Base-by-base conservation (phyloP, 2,888 invertebrate genomes). In the Brachyptera putata region DNA sequence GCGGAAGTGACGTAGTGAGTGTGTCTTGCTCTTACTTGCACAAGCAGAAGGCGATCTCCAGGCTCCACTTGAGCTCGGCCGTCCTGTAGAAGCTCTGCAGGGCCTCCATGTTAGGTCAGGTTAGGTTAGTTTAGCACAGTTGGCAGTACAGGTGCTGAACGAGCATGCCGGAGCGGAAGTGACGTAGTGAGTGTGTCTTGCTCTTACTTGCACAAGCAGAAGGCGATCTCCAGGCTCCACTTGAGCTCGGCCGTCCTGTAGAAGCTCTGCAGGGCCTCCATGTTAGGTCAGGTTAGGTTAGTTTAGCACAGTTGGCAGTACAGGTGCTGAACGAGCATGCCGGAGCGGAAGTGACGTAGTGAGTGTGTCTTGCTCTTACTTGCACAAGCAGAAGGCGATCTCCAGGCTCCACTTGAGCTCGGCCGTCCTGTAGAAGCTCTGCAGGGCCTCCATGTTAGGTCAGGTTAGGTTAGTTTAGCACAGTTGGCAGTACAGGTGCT, bases 1-100 rank as follows among this genome's bases (percentile, higher is more conserved):
- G n/a, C n/a, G n/a, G n/a, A n/a, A n/a, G n/a, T n/a, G n/a, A n/a
- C n/a, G n/a, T n/a, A n/a, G n/a, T n/a, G n/a, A n/a, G n/a, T n/a
- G n/a, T n/a, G n/a, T n/a, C n/a, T n/a, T n/a, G n/a, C n/a, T n/a
- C 88, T 85, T 77, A 92, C 93, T 88, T 92, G 91, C 94, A 94
- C 63, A 93, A 81, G 74, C 94, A 94, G 77, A 93, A 93, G 67
- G 93, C 94, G 69, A 93, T 89, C 76, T 93, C 93, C 66, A 91
- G 83, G 72, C 90, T 91, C 84, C 91, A 87, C 68, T 85, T 86
- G 66, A 88, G 86, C 60, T 85, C 85, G 18, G 87, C 85, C 70
- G 86, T 86, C 73, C 89, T 83, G 77, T 93, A 94, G 77, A 94
- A 93, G 59, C 85, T 84, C 72, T 92, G 86, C 68, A 94, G 76